Evolutionary conservation across 2,797 vertebrate genomes (phyloP), one percentile per base, ranked within the genome.

Genomic region (Hoplostethus atlanticus): DNA sequence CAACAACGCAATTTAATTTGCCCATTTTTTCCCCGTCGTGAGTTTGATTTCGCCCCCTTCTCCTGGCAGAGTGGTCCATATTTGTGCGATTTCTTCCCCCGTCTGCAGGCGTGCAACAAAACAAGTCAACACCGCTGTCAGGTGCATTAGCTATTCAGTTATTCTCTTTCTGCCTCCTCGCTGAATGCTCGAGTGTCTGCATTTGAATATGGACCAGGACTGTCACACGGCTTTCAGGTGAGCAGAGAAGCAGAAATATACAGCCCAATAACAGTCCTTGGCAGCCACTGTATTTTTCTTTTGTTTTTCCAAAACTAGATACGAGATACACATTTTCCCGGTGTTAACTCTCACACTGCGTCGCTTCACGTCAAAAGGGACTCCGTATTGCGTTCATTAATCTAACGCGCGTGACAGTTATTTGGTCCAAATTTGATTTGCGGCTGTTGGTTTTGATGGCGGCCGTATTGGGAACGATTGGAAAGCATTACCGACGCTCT

Each of bases 71-170:
- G 67, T 62, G 30, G 50, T 7, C 54, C 79, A 48, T 66, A 79
- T 90, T 83, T 72, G 79, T 71, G 48, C 61, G 36, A 30, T 71
- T 76, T 78, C 30, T 60, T 62, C 55, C 5, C 16, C 51, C 62
- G 15, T 88, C 84, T 84, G 68, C 21, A 76, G 77, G 71, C 65
- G 75, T 73, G 81, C 77, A 90, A 89, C 87, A 91, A 91, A 93
- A 92, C 89, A 90, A 90, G 88, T 92, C 92, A 90, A 90, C 84
- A 77, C 64, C 66, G 71, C 76, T 90, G 90, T 90, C 85, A 88
- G 88, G 70, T 88, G 63, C 91, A 92, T 93, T 93, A 93, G 55
- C 71, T 92, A 93, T 93, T 93, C 92, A 93, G 91, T 93, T 93
- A 93, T 93, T 93, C 91, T 71, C 84, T 91, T 88, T 90, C 77